Evolutionary conservation across 2,797 vertebrate species (phyloP), one percentile per base, ranked within the genome.

Genomic region (Hippocampus kuda): DNA sequence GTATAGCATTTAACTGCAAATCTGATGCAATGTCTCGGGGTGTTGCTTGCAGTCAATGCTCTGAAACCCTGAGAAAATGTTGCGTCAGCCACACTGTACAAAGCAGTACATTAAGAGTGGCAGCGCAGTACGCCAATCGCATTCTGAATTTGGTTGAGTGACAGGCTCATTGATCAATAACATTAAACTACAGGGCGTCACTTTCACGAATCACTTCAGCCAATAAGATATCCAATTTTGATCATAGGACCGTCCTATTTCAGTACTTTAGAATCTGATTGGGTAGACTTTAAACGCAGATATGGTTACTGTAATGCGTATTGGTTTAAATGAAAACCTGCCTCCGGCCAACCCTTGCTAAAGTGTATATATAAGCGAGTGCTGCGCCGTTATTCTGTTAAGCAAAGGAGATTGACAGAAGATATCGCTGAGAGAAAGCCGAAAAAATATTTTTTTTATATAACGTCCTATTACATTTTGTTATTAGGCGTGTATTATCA

Each of bases 71-170:
- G 49, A 18, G 63, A 16, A 60, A 72, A 62, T 15, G 74, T 92
- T 92, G 91, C 91, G 90, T 92, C 91, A 92, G 88, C 88, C 87
- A 49, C 0, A 6, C 3, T 0, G 46, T 4, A 12, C n/a, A 11
- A 11, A 34, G 27, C 34, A 24, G 53, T 8, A 20, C 1, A 8
- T 5, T 66, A 18, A 44, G 77, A 89, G 0, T 65, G 84, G 84
- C 86, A 80, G 41, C 26, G 0, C 1, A 5, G 4, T 0, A 0
- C 42, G 57, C 88, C 80, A 91, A 89, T 90, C 62, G 71, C 0
- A 38, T 5, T 11, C 1, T 0, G 9, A 67, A 3, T 1, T 2
- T 0, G 0, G 60, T 65, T 6, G 82, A 88, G 2, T 68, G 86
- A 83, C 79, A 70, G 7, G 12, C 5, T 69, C 0, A 5, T 13